Evolutionary conservation across 2,888 invertebrate species (phyloP).

Genomic region (Phyllotreta cruciferae): DNA sequence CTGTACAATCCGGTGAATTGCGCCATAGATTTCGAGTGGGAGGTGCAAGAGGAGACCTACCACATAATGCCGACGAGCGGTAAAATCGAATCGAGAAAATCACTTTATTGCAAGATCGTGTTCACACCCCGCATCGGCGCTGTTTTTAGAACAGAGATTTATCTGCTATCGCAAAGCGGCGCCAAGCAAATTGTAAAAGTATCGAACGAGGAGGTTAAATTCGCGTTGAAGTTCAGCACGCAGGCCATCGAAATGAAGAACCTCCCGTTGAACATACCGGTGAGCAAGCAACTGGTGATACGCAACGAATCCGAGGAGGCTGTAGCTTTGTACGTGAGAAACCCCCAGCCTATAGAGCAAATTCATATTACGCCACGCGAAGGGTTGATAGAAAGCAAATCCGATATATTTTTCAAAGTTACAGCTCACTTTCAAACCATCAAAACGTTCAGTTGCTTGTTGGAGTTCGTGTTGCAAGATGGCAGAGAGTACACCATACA

Average conservation of each 20-base stretch:
- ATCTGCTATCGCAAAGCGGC: slow-evolving; percentile 54
- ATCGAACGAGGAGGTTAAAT: slow-evolving; percentile 30
- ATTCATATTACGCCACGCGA: slow-evolving; percentile 45
- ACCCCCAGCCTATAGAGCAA: slow-evolving; percentile 39
- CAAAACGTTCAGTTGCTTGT: slow-evolving; percentile 37
- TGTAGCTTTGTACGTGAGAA: slow-evolving; percentile 42
- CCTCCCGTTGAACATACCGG: slow-evolving; percentile 56
- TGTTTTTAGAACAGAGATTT: slow-evolving; percentile 48
- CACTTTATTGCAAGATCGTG: slow-evolving; percentile 61
- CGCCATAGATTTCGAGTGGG: slow-evolving; percentile 62
- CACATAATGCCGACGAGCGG: slow-evolving; percentile 64
- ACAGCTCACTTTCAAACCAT: slow-evolving; percentile 36
- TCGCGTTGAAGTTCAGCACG: slow-evolving; percentile 37
- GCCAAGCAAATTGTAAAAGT: slow-evolving; percentile 44
- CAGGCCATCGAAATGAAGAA: slow-evolving; percentile 48
- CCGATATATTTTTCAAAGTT: slow-evolving; percentile 46
- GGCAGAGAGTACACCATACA: slow-evolving; percentile 57
- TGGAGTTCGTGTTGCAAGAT: slow-evolving; percentile 45
- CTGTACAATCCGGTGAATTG: slow-evolving; percentile 65
- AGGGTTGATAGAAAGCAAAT: slow-evolving; percentile 44
- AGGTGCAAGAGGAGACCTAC: slow-evolving; percentile 61
- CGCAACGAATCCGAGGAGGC: slow-evolving; percentile 43
- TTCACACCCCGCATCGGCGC: slow-evolving; percentile 47
- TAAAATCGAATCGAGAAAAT: slow-evolving; percentile 62
- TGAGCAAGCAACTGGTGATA: slow-evolving; percentile 41